Percentiles rank a stretch among this genome's conserved stretches.
Conservation (phyloP, 2,888 invertebrate species). For the Ectemnius cavifrons region DNA sequence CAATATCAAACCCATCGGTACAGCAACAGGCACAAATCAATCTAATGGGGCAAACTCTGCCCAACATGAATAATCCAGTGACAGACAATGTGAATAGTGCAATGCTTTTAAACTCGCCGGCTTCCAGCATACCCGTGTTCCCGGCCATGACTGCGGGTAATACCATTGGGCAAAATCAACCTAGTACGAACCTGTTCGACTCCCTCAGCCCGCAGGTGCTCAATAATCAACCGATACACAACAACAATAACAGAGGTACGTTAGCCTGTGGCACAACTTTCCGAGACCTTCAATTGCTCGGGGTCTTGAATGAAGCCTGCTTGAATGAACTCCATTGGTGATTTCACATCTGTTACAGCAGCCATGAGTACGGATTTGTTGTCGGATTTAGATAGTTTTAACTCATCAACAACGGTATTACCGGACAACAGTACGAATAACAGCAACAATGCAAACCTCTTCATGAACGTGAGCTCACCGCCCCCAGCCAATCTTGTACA, state of each 20-base stretch:
- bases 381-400: conserved; percentile 78
- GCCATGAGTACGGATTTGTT: conserved; percentile 77
- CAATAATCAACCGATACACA: conserved; percentile 56
- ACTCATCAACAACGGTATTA: conserved; percentile 60
- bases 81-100: conserved; percentile 62
- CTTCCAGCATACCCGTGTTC: conserved; percentile 42
- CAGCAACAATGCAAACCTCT: conserved; percentile 68
- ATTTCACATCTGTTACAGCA: conserved; percentile 45
- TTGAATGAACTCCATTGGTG: neutral
- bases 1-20: conserved; percentile 55
- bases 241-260: conserved; percentile 70
- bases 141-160: conserved; percentile 35
- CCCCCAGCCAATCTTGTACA: conserved; percentile 54
- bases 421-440: conserved; percentile 62
- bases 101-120: conserved; percentile 53
- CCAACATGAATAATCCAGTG: conserved; percentile 64
- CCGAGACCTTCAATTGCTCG: too few relatives aligned
- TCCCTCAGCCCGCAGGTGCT: conserved; percentile 61
- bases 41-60: conserved; percentile 62
- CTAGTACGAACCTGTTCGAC: conserved; percentile 69
- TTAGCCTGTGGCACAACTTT: neutral
- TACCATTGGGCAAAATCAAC: conserved; percentile 51
- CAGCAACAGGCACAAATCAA: conserved; percentile 62
- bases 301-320: too few relatives aligned
- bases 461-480: conserved; percentile 57